phyloP scores from a whole-genome alignment of 2,888 invertebrate genomes.

The Sericinus montela region DNA sequence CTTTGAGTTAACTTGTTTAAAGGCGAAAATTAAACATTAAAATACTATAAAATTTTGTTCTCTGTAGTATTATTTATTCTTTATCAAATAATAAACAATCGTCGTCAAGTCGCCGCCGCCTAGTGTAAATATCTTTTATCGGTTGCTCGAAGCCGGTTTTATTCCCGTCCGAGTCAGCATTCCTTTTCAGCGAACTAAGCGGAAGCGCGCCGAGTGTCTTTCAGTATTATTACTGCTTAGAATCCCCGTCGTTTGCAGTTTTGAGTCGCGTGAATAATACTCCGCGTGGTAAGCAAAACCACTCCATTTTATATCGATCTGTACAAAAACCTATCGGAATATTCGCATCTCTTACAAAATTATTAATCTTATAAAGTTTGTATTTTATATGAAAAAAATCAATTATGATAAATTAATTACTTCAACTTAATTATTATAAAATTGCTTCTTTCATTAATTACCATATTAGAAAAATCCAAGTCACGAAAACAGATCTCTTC shows the following conservation, averaged over 20 bases:
- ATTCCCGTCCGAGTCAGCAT: conserved; percentile 43
- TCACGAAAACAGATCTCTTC: too few species aligned
- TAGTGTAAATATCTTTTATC: conserved; percentile 6
- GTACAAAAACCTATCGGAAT: too few species aligned
- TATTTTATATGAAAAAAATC: too few species aligned
- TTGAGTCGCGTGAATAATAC: conserved; percentile 13
- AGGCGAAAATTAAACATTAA: too few species aligned
- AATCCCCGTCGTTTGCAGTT: conserved; percentile 39
- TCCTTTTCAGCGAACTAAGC: conserved; percentile 43
- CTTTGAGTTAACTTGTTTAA: too few species aligned
- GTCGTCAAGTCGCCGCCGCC: conserved; percentile 1
- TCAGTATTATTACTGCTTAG: conserved; percentile 49
- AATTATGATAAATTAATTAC: too few species aligned
- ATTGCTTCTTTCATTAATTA: background rate
- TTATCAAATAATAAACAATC: background rate
- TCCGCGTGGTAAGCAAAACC: background rate
- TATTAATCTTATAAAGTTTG: too few species aligned
- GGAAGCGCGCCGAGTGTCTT: conserved; percentile 49
- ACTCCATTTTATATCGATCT: too few species aligned
- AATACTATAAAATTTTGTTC: too few species aligned
- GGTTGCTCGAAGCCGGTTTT: conserved; percentile 26
- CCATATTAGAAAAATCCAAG: background rate
- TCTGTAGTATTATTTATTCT: too few species aligned
- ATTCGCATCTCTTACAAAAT: too few species aligned
- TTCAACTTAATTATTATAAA: too few species aligned